Conservation (phyloP, 2,888 invertebrate species). For the Anthrax anthrax region DNA sequence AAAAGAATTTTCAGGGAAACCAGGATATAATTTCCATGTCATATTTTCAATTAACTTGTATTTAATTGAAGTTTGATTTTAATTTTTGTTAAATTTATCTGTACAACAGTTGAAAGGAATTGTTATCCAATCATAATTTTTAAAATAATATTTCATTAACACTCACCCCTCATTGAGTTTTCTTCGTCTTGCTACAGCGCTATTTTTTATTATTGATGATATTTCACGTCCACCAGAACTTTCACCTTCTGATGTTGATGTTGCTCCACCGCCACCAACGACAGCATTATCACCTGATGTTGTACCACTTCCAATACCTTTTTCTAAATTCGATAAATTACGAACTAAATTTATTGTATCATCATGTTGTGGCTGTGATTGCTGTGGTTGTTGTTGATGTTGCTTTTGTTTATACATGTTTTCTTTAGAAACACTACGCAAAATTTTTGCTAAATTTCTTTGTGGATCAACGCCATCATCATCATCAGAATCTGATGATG, state of each 20-base stretch:
- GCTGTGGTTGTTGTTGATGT: background rate
- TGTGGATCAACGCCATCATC: slow-evolving; percentile 18
- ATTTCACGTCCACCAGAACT: slow-evolving; percentile 38
- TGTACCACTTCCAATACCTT: slow-evolving; percentile 11
- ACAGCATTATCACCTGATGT: slow-evolving; percentile 1
- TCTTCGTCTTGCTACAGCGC: slow-evolving; percentile 32
- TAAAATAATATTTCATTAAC: slow-evolving; percentile 7
- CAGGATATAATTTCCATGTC: too few relatives aligned
- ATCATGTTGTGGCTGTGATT: slow-evolving; percentile 19
- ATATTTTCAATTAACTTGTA: too few relatives aligned
- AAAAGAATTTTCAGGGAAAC: too few relatives aligned
- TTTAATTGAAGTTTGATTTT: too few relatives aligned
- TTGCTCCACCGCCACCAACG: slow-evolving; percentile 10
- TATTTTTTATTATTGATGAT: slow-evolving; percentile 36
- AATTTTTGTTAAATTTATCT: too few relatives aligned
- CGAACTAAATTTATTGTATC: slow-evolving; percentile 30
- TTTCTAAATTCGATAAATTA: slow-evolving; percentile 27
- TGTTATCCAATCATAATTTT: too few relatives aligned
- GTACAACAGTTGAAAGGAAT: too few relatives aligned
- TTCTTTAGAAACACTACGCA: slow-evolving; percentile 27
- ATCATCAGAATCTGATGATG: slow-evolving; percentile 11
- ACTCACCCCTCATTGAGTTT: slow-evolving; percentile 40
- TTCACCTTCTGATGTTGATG: slow-evolving; percentile 35
- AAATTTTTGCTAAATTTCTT: slow-evolving; percentile 25
- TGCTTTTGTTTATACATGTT: slow-evolving; percentile 16